phyloP scores from a whole-genome alignment of 2,113 vertebrate species.

The Melanostigma gelatinosum region DNA sequence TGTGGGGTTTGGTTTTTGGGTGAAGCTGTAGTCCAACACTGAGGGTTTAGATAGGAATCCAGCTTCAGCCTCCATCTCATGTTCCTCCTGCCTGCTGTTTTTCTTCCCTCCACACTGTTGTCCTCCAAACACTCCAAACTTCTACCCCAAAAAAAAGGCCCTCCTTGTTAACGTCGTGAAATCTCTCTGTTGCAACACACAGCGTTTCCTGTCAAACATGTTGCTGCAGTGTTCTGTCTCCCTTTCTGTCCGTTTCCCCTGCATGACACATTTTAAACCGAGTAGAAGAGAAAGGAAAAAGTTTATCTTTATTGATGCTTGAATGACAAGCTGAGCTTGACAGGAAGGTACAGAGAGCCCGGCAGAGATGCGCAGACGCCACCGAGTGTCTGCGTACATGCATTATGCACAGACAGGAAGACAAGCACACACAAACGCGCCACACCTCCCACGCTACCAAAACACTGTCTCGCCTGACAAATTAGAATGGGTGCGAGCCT shows the following conservation, averaged over 20 bases:
- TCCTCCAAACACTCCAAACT: constrained; percentile 5
- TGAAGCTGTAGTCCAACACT: background rate
- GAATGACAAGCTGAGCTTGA: constrained; percentile 74
- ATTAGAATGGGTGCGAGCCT: constrained; percentile 65
- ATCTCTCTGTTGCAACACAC: constrained; percentile 33
- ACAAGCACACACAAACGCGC: constrained; percentile 51
- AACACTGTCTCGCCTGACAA: constrained; percentile 74
- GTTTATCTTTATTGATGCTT: constrained; percentile 66
- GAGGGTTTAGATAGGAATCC: background rate
- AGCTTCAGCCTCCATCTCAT: background rate
- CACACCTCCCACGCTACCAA: constrained; percentile 73
- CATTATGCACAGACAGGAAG: constrained; percentile 63
- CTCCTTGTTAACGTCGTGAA: constrained; percentile 41
- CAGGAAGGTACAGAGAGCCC: constrained; percentile 54
- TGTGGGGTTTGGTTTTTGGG: background rate
- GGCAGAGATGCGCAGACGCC: constrained; percentile 31
- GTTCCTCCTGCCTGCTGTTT: constrained; percentile 5
- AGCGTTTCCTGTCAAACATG: constrained; percentile 54
- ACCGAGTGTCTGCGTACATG: constrained; percentile 46
- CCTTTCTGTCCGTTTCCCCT: constrained; percentile 38
- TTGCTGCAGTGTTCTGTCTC: constrained; percentile 42
- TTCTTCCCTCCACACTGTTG: background rate
- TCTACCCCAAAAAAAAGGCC: constrained; percentile 14
- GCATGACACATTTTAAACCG: constrained; percentile 59
- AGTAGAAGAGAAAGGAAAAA: constrained; percentile 54